Base-by-base conservation (phyloP, 2,797 vertebrate species). In the Eidolon dupreanum region DNA sequence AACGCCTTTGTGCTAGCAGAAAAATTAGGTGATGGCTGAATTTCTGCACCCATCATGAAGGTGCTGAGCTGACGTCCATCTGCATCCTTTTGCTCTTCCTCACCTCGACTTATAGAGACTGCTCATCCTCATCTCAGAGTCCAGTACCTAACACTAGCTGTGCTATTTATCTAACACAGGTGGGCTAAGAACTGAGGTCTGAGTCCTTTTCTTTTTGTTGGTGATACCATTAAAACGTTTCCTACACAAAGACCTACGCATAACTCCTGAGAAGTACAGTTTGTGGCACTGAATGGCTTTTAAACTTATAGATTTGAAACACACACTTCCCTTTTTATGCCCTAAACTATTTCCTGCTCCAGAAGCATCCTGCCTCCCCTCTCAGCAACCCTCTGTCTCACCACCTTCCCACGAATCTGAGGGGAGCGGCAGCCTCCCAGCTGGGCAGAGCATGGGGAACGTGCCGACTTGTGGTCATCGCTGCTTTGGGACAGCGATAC, bases 1-100 rank as follows among this genome's bases (percentile, higher is more conserved):
- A 90, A 51, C 0, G 0, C 38, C 77, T 95, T 93, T 13, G 12
- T 43, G 61, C 38, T 83, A 0, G 15, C 43, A 10, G 9, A 49
- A 79, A 86, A 83, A 87, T 4, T 24, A 73, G 41, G 22, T 2
- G 55, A 66, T 20, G 17, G 59, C 13, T 63, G n/a, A 89, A n/a
- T 7, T 55, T 55, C 19, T 28, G 13, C 36, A 24, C 3, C 5
- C 0, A 11, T 68, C n/a, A 1, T 1, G 20, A 90, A 82, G 78
- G 83, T n/a, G 46, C 61, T 28, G 78, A 43, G 1, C 38, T 33
- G 79, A 79, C 31, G 71, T 12, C 22, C 10, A n/a, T 1, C 10
- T 1, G 6, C 31, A 4, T 9, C 24, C 0, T 38, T 46, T 36
- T 17, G 0, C 2, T 36, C 8, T 33, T 93, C 51, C 12, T 94